phyloP scores from a whole-genome alignment of 2,888 invertebrate genomes.

The Drosophila seclusa region DNA sequence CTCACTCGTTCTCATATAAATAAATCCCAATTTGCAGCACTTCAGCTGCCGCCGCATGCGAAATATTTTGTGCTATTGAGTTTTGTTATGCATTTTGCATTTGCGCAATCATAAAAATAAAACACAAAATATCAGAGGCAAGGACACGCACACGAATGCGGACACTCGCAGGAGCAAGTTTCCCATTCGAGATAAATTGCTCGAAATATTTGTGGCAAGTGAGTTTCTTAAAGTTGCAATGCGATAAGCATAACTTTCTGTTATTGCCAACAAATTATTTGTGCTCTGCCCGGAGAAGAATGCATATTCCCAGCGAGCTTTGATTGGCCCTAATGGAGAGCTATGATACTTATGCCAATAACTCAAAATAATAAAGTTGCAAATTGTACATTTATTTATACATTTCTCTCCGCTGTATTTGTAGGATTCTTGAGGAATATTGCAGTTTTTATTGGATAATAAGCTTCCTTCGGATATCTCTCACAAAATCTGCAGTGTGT shows the following conservation, averaged over 20 bases:
- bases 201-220: slow-evolving; percentile 57
- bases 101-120: slow-evolving; percentile 65
- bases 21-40: slow-evolving; percentile 72
- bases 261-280: slow-evolving; percentile 64
- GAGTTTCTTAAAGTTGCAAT: slow-evolving; percentile 57
- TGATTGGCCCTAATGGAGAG: slow-evolving; percentile 32
- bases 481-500: not conserved
- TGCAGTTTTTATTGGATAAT: not conserved
- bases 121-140: slow-evolving; percentile 27
- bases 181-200: slow-evolving; percentile 56
- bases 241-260: slow-evolving; percentile 70
- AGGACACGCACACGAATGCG: slow-evolving; percentile 52
- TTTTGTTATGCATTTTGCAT: slow-evolving; percentile 77
- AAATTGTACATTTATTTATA: not conserved
- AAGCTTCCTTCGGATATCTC: not conserved
- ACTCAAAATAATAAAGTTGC: not conserved
- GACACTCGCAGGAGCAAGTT: slow-evolving; percentile 59
- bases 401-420: not conserved
- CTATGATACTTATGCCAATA: slow-evolving; percentile 4
- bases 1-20: slow-evolving; percentile 43
- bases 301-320: slow-evolving; percentile 20
- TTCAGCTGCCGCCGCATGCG: slow-evolving; percentile 56
- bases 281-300: slow-evolving; percentile 33
- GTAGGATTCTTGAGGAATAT: not conserved
- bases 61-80: slow-evolving; percentile 74